Percentiles rank a stretch among this genome's conserved stretches.
phyloP scores from a whole-genome alignment of 2,797 vertebrate genomes.

The Pitangus sulphuratus region DNA sequence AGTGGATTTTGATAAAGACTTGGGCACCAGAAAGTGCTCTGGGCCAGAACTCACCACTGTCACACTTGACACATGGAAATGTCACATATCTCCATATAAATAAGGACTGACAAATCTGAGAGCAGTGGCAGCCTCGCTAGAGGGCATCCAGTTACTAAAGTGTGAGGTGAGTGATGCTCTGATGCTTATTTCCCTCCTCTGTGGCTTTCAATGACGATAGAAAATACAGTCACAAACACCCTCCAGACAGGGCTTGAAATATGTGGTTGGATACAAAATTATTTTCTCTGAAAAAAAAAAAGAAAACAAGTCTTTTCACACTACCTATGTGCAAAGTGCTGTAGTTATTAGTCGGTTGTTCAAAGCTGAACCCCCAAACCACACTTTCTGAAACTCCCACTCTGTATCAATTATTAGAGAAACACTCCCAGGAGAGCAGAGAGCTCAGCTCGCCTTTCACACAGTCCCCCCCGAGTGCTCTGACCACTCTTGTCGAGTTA shows the following conservation, averaged over 20 bases:
- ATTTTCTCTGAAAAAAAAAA: background rate
- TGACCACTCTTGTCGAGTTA: background rate
- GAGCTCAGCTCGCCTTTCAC: background rate
- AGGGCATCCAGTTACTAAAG: conserved; percentile 53
- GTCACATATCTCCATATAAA: too few relatives aligned
- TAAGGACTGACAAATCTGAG: background rate
- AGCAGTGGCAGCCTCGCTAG: conserved; percentile 26
- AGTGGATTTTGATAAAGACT: background rate
- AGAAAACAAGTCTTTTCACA: background rate
- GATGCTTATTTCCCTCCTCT: background rate
- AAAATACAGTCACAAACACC: background rate
- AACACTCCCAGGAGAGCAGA: background rate
- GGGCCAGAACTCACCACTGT: background rate
- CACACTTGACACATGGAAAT: background rate
- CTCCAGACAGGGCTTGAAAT: background rate
- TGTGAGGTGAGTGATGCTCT: background rate
- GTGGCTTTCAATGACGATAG: background rate
- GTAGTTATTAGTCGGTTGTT: conserved; percentile 34
- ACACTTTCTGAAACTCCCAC: conserved; percentile 60
- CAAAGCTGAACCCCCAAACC: conserved; percentile 60
- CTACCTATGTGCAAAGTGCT: background rate
- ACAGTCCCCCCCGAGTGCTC: background rate
- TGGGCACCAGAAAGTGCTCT: background rate
- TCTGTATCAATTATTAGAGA: conserved; percentile 13
- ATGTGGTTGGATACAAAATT: background rate